Conservation (phyloP, 2,113 vertebrate genomes). For the Eurypyga helias region DNA sequence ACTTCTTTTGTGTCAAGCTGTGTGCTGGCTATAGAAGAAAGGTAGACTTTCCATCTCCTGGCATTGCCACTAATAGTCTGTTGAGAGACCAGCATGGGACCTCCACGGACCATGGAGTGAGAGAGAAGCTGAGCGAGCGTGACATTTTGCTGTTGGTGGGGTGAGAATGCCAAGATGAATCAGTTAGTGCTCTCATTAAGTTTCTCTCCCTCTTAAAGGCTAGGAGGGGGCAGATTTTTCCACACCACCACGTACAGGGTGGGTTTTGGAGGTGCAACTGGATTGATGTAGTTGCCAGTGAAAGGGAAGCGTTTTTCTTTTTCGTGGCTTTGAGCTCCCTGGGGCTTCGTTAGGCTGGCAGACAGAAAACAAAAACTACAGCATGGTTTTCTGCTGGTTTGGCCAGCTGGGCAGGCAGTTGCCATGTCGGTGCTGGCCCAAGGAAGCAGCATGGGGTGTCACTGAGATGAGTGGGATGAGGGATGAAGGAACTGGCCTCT, state of each 20-base stretch:
- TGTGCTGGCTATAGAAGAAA: not conserved
- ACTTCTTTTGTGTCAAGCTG: not conserved
- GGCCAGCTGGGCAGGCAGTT: not conserved
- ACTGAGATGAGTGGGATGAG: not conserved
- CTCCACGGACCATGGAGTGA: not conserved
- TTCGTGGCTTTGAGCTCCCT: not conserved
- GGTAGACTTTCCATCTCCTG: not conserved
- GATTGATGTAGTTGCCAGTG: not conserved
- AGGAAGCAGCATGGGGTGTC: accelerated
- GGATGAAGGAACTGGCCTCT: not conserved
- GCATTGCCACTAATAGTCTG: not conserved
- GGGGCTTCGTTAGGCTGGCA: not conserved
- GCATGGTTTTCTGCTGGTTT: not conserved
- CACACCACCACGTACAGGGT: not conserved
- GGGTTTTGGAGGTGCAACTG: not conserved
- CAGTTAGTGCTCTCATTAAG: not conserved
- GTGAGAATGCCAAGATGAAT: not conserved
- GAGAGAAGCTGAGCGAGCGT: not conserved
- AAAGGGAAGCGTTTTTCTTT: not conserved
- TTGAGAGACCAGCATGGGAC: not conserved
- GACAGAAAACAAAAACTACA: not conserved
- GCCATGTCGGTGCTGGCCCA: not conserved
- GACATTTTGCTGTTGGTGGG: not conserved
- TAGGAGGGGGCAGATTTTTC: not conserved
- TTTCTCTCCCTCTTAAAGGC: not conserved